phyloP scores from a whole-genome alignment of 2,797 vertebrate genomes.

The Poeciliopsis paucimaculata region DNA sequence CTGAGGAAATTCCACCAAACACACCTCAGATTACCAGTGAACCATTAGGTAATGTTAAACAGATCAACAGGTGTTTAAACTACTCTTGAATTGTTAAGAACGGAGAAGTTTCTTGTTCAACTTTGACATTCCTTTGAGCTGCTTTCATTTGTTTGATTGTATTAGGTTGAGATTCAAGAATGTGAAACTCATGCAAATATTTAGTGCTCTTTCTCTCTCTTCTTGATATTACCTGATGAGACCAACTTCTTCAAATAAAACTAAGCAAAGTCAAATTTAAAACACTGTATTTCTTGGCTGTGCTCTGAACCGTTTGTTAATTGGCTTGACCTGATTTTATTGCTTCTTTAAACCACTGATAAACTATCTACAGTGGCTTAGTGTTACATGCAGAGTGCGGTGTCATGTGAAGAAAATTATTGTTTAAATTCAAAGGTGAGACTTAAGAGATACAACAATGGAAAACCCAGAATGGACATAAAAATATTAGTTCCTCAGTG shows the following conservation, averaged over 20 bases:
- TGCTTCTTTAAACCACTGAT: background rate
- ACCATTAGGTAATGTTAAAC: background rate
- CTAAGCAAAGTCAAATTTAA: background rate
- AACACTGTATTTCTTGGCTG: background rate
- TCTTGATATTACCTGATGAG: background rate
- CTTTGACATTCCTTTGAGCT: background rate
- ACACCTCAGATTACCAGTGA: background rate
- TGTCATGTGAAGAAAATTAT: background rate
- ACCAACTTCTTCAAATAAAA: background rate
- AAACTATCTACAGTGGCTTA: background rate
- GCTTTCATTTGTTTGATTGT: background rate
- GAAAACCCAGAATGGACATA: background rate
- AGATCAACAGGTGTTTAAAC: background rate
- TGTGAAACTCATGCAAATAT: background rate
- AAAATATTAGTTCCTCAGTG: background rate
- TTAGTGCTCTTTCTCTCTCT: background rate
- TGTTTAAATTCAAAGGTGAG: background rate
- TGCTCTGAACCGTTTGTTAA: too few species aligned
- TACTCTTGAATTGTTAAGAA: background rate
- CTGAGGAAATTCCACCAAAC: fast-evolving
- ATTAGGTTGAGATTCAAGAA: background rate
- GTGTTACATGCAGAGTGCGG: background rate
- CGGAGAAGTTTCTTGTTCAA: background rate
- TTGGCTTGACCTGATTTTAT: background rate
- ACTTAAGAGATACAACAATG: background rate